Percentiles rank a stretch among this genome's conserved stretches.
phyloP scores from a whole-genome alignment of 2,113 vertebrate species.

The Nycticebus coucang region DNA sequence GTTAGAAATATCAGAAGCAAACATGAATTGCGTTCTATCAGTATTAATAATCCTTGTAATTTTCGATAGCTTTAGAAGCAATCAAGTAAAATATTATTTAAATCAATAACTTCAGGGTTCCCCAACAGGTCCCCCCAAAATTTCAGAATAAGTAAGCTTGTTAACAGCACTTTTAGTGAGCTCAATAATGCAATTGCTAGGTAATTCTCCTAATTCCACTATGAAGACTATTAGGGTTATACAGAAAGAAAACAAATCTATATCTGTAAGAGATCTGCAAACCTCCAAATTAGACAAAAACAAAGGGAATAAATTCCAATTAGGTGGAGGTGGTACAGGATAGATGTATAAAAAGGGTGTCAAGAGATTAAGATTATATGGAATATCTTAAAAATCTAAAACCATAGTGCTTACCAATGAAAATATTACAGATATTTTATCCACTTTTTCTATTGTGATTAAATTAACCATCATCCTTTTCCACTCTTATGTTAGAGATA shows the following conservation, averaged over 20 bases:
- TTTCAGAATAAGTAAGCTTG: not conserved
- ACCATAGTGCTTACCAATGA: not conserved
- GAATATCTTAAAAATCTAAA: constrained; percentile 2
- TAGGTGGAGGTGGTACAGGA: not conserved
- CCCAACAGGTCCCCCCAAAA: not conserved
- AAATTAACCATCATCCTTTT: not conserved
- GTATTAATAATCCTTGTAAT: not conserved
- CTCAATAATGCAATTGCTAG: not conserved
- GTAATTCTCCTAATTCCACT: constrained; percentile 29
- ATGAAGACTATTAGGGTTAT: not conserved
- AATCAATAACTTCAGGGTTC: constrained; percentile 15
- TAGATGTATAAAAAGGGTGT: not conserved
- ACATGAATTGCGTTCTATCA: not conserved
- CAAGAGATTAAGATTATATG: not conserved
- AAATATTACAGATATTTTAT: not conserved
- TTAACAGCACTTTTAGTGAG: not conserved
- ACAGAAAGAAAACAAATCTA: not conserved
- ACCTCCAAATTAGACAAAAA: not conserved
- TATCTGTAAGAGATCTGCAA: constrained; percentile 2
- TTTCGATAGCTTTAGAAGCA: not conserved
- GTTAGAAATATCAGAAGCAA: not conserved
- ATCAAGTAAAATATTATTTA: constrained; percentile 21
- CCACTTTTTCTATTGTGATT: not conserved
- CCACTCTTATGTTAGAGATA: not conserved
- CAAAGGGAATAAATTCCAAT: not conserved